These are phyloP conservation scores for Phrynocephalus versicolor DNA, from an alignment of 2,113 vertebrate genomes.

Conservation along the genomic window DNA sequence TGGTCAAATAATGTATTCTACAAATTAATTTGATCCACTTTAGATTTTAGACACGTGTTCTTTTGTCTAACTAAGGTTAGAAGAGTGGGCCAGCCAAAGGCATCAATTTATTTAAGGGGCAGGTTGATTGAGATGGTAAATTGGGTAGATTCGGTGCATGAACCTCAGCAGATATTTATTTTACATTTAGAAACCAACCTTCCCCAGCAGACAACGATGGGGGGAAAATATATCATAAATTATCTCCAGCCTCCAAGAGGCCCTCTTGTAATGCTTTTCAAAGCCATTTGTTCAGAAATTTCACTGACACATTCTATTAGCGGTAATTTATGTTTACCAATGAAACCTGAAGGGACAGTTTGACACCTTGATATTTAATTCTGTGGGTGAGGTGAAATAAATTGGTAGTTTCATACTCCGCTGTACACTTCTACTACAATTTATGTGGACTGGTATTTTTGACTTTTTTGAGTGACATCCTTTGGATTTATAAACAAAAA, in stretches of 20 bases:
- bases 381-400: constrained; percentile 59
- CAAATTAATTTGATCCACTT: neutral
- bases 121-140: constrained; percentile 58
- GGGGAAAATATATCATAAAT: constrained; percentile 73
- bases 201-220: constrained; percentile 56
- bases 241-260: constrained; percentile 60
- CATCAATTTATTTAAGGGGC: constrained; percentile 31
- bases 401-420: constrained; percentile 54
- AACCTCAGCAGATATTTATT: constrained; percentile 62
- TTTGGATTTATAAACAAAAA: constrained; percentile 58
- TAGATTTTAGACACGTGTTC: neutral
- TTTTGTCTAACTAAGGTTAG: neutral
- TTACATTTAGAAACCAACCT: constrained; percentile 66
- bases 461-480: constrained; percentile 48
- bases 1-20: neutral
- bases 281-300: constrained; percentile 72
- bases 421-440: constrained; percentile 21
- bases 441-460: constrained; percentile 36
- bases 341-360: constrained; percentile 67
- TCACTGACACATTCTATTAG: constrained; percentile 61
- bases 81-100: neutral
- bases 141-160: constrained; percentile 51
- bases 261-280: constrained; percentile 51
- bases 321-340: constrained; percentile 69
- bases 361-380: constrained; percentile 68